Percentiles rank a stretch among this genome's conserved stretches.
Evolutionary conservation across 2,113 vertebrate genomes (phyloP).

Genomic region (Neofelis nebulosa): DNA sequence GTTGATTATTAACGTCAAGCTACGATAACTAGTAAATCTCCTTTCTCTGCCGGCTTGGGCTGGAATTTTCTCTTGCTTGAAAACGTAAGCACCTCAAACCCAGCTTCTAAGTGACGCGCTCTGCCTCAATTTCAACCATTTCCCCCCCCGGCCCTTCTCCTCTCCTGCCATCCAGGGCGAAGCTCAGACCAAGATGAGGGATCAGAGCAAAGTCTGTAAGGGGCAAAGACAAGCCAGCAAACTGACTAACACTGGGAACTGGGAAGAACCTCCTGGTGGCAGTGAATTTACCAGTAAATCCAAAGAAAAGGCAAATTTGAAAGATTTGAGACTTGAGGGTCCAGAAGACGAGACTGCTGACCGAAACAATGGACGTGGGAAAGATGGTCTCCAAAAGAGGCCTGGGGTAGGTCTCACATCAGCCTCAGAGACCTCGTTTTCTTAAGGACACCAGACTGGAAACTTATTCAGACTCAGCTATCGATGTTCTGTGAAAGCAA

Average conservation of each 20-base stretch:
- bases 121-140: not conserved
- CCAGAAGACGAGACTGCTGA: not conserved
- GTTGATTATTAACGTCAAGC: not conserved
- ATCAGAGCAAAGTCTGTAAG: not conserved
- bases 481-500: constrained; percentile 35
- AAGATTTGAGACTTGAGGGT: not conserved
- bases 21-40: not conserved
- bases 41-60: constrained; percentile 16
- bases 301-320: not conserved
- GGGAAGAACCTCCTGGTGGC: not conserved
- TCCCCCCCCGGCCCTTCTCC: not conserved
- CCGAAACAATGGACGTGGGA: not conserved
- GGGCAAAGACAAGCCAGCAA: not conserved
- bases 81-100: constrained; percentile 18
- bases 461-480: constrained; percentile 45
- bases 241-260: not conserved
- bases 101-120: not conserved
- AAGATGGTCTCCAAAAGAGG: not conserved
- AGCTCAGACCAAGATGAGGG: not conserved
- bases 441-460: constrained; percentile 48
- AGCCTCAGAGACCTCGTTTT: constrained; percentile 21
- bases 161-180: not conserved
- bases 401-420: not conserved
- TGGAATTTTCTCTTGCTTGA: constrained; percentile 23
- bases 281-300: not conserved